phyloP scores from a whole-genome alignment of 1,140 invertebrate species.

The Lordiphosa stackelbergi region DNA sequence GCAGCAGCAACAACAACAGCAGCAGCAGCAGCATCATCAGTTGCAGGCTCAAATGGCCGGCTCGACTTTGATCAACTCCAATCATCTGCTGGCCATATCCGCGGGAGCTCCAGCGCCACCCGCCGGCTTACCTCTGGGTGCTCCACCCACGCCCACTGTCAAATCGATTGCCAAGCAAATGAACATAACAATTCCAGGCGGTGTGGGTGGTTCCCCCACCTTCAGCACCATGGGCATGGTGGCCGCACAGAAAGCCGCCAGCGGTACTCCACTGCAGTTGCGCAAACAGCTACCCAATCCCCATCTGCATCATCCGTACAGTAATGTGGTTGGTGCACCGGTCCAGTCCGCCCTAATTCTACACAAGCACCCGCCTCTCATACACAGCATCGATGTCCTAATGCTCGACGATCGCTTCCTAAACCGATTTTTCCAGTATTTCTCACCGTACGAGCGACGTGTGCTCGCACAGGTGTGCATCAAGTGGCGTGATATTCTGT shows the following conservation, averaged over 20 bases:
- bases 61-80: constrained; percentile 70
- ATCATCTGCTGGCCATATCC: constrained; percentile 51
- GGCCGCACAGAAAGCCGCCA: constrained; percentile 57
- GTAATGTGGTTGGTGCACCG: constrained; percentile 34
- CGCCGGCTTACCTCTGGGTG: constrained; percentile 58
- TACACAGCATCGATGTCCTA: constrained; percentile 85
- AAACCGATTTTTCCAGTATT: constrained; percentile 90
- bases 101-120: constrained; percentile 39
- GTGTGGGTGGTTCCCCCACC: constrained; percentile 53
- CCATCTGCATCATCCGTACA: constrained; percentile 73
- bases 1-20: constrained; percentile 43
- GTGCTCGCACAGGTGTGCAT: constrained; percentile 89
- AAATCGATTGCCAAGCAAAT: constrained; percentile 76
- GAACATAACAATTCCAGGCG: constrained; percentile 67
- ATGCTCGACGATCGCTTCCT: constrained; percentile 91
- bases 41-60: constrained; percentile 61
- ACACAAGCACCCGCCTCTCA: constrained; percentile 77
- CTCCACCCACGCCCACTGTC: constrained; percentile 68
- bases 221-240: constrained; percentile 73
- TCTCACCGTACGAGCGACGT: constrained; percentile 86
- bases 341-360: constrained; percentile 62
- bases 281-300: constrained; percentile 74
- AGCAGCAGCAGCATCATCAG: constrained; percentile 45
- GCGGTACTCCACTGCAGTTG: constrained; percentile 59
- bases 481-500: constrained; percentile 91